phyloP scores from a whole-genome alignment of 2,888 invertebrate genomes.

The Pandemis cinnamomeana region DNA sequence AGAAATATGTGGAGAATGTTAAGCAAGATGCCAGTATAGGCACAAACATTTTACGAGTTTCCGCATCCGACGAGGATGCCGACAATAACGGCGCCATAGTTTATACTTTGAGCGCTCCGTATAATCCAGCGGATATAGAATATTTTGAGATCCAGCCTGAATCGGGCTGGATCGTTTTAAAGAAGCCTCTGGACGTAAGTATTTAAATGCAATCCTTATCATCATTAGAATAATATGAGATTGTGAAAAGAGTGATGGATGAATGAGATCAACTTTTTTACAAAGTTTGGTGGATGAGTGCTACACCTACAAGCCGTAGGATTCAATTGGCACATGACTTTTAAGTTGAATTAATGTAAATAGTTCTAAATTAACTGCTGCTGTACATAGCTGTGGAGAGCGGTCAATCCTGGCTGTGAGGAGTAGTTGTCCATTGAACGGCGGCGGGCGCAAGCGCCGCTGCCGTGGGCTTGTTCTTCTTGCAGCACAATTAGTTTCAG shows the following conservation, averaged over 20 bases:
- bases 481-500: conserved; percentile 90
- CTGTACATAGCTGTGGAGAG: conserved; percentile 81
- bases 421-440: conserved; percentile 82
- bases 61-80: conserved; percentile 98
- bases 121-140: conserved; percentile 94
- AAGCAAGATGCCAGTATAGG: conserved; percentile 98
- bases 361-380: conserved; percentile 83
- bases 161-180: conserved; percentile 98
- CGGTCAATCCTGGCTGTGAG: conserved; percentile 83
- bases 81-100: conserved; percentile 98
- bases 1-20: conserved; percentile 99
- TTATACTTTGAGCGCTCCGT: conserved; percentile 95
- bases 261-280: conserved; percentile 80
- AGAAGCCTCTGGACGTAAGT: conserved; percentile 98
- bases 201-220: conserved; percentile 59
- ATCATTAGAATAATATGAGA: conserved; percentile 55
- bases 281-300: conserved; percentile 84
- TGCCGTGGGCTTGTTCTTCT: conserved; percentile 85
- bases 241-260: conserved; percentile 74
- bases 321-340: conserved; percentile 82
- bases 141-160: conserved; percentile 98
- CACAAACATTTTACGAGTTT: conserved; percentile 96
- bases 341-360: conserved; percentile 81
- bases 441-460: conserved; percentile 50
- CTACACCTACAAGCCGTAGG: conserved; percentile 83